Evolutionary conservation across 92 coral and sea anemone species (phyloP), one percentile per base, ranked within the genome.

Genomic region (Meandrina meandrites): DNA sequence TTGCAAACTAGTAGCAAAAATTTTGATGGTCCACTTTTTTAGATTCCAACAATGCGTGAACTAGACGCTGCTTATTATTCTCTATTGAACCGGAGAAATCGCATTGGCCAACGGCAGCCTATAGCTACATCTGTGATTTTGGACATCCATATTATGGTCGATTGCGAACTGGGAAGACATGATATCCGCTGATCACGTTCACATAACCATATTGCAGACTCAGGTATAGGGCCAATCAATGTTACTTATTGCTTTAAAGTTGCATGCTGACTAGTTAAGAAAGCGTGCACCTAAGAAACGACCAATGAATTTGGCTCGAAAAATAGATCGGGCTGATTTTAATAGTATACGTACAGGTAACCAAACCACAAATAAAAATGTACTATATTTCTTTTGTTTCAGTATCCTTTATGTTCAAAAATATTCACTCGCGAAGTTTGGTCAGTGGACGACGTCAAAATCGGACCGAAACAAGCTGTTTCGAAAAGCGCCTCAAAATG

Each of bases 371-470:
- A 36, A 36, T 42, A 37, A 75, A 83, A 88, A 81, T 34, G 91
- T 75, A n/a, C n/a, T n/a, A n/a, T n/a, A 88, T 88, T 88, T 76
- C 64, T 88, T 82, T 88, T 76, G 82, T 32, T 88, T 88, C 35
- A 82, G 79, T 75, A 82, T 86, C 91, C 81, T 82, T 78, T 27
- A 40, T 35, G 34, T 57, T 83, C 66, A 82, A 82, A 88, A 42
- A 81, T 88, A 82, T 81, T 50, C 70, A 75, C 45, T 87, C 83
- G 83, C 82, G 86, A 87, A 87, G 64, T 82, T 60, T 35, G 72
- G n/a, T 51, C 27, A 86, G 86, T 35, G 0, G 77, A 22, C 50
- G 42, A 36, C 17, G 42, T 40, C 77, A 72, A 72, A 72, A 72
- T 72, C 47, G 19, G 8, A 50, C 77, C 77, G 24, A 72, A 72